Base-by-base conservation (phyloP, 2,113 vertebrate species). In the Eptesicus fuscus region DNA sequence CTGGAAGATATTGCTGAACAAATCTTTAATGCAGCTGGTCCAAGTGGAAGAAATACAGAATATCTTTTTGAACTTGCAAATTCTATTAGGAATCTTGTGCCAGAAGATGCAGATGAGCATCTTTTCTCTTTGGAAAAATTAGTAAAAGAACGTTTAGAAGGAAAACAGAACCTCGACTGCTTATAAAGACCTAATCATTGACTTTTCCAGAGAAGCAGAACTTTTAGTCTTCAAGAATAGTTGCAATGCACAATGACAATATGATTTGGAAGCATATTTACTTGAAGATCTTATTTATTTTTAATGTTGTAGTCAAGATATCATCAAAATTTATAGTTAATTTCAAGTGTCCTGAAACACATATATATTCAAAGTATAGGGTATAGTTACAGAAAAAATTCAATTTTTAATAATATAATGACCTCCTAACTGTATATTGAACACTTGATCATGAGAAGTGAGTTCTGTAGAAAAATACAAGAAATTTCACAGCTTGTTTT, bases 41-140 rank as follows among this genome's bases (percentile, higher is more conserved):
- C 99, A 30, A 99, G 99, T 25, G 99, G 99, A 94, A 98, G 95
- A 96, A 99, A 99, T 97, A 99, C 99, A 0, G 99, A 99, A 76
- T 99, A 99, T 95, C 98, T 99, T 32, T 99, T 99, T 92, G 98
- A 99, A 98, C 99, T 99, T 28, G 99, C 99, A 37, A 98, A 99
- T 23, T 99, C 99, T 61, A 97, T 99, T 56, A 99, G 99, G 93
- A 98, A 97, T 37, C 98, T 99, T 4, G 98, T 99, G 35, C 99
- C 99, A 1, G 99, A 99, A 98, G 99, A 99, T 17, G 98, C 85
- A 28, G 99, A 99, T 20, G 97, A 99, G 37, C 99, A 99, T 96
- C 98, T 99, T 93, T 99, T 99, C 97, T 98, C 99, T 94, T 98
- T 99, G 71, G 99, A 99, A 98, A 98, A 98, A 51, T 97, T 99